These are phyloP conservation scores for Drosophila ambigua DNA, from an alignment of 1,140 invertebrate genomes.

Conservation along the genomic window DNA sequence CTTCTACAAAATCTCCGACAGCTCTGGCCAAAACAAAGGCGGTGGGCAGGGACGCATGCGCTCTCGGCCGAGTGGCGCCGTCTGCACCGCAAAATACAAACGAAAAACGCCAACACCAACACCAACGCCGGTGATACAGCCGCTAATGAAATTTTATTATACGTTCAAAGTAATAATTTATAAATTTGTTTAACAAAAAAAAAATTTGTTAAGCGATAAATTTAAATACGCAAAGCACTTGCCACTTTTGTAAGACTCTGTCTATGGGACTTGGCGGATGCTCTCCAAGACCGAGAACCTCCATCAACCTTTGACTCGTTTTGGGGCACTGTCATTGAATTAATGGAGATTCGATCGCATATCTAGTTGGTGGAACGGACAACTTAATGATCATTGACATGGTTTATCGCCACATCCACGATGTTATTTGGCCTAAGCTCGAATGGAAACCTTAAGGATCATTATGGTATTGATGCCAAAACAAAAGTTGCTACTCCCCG, in stretches of 20 bases:
- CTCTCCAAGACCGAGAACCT: conserved; percentile 6
- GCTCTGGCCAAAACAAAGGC: conserved; percentile 58
- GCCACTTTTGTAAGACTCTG: conserved; percentile 38
- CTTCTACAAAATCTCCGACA: conserved; percentile 3
- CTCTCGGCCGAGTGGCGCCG: conserved; percentile 52
- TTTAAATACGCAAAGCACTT: conserved; percentile 65
- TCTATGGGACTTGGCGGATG: conserved; percentile 25
- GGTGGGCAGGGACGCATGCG: background rate
- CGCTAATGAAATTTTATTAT: conserved; percentile 82
- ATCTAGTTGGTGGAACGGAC: background rate
- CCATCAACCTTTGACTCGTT: conserved; percentile 2
- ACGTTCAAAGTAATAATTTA: conserved; percentile 76
- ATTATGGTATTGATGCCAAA: no score
- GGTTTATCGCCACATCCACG: no score
- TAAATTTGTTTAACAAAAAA: conserved; percentile 81
- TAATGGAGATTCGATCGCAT: background rate
- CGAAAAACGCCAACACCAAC: conserved; percentile 57
- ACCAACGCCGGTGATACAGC: conserved; percentile 32
- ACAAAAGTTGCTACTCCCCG: background rate
- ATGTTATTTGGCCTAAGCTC: no score
- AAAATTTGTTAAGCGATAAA: conserved; percentile 78
- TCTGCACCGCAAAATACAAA: conserved; percentile 9
- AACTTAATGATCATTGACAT: no score
- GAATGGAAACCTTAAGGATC: no score
- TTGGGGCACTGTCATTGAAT: background rate